A percentile compares a stretch with the other conserved stretches of the same genome.
Evolutionary conservation across 2,888 invertebrate genomes (phyloP).

Genomic region (Torymus tubicola): DNA sequence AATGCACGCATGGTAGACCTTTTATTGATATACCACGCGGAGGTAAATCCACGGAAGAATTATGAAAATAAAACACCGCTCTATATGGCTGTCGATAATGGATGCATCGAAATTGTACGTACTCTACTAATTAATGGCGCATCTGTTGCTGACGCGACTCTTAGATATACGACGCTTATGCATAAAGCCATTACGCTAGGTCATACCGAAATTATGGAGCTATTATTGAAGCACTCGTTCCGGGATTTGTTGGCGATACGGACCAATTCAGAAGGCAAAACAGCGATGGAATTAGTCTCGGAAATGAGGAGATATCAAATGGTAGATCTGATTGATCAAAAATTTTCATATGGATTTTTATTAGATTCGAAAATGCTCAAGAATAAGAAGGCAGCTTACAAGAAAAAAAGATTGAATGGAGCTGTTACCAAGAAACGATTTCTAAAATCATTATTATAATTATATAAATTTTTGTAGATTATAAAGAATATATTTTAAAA

Average conservation of each 20-base stretch:
- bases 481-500: no score
- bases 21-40: neutral
- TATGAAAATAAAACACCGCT: constrained; percentile 2
- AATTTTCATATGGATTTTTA: no score
- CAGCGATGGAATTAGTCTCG: no score
- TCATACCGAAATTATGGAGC: neutral
- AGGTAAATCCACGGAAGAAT: neutral
- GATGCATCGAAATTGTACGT: neutral
- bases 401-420: no score
- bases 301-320: no score
- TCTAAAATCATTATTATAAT: no score
- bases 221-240: neutral
- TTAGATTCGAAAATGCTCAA: no score
- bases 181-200: neutral
- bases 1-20: neutral
- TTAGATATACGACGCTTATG: neutral
- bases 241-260: neutral
- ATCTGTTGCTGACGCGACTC: neutral
- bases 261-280: neutral
- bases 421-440: no score
- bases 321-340: no score
- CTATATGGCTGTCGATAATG: constrained; percentile 16
- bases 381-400: no score
- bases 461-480: no score
- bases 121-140: neutral